phyloP scores from a whole-genome alignment of 2,113 vertebrate genomes.

The Ochotona princeps region DNA sequence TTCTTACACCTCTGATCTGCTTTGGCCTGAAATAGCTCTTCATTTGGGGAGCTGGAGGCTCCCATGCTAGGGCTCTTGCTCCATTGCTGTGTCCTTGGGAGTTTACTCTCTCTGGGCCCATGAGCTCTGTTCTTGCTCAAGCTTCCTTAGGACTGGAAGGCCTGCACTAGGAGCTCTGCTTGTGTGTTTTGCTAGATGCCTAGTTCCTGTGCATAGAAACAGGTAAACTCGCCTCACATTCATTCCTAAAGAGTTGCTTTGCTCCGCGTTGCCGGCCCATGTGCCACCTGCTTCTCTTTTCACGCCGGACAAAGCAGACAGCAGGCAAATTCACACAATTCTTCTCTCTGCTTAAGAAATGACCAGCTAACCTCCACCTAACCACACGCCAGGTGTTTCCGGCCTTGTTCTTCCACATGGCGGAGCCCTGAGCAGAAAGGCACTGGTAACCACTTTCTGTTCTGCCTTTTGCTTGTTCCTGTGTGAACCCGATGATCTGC shows the following conservation, averaged over 20 bases:
- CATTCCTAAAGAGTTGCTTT: not conserved
- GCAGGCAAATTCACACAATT: not conserved
- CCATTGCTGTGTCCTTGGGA: not conserved
- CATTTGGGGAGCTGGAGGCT: not conserved
- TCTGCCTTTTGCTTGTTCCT: constrained; percentile 47
- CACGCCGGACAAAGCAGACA: not conserved
- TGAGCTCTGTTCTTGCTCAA: not conserved
- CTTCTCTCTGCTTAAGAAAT: not conserved
- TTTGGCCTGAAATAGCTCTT: not conserved
- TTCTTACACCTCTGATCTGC: not conserved
- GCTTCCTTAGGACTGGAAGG: not conserved
- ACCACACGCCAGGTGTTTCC: not conserved
- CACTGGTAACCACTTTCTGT: not conserved
- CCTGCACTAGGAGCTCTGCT: not conserved
- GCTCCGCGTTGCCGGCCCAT: not conserved
- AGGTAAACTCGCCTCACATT: not conserved
- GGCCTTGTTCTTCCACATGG: not conserved
- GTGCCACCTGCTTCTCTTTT: not conserved
- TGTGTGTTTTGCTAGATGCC: not conserved
- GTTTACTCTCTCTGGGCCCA: not conserved
- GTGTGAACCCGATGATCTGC: not conserved
- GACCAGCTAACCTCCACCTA: not conserved
- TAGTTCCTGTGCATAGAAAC: not conserved
- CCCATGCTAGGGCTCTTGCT: not conserved
- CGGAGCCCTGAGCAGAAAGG: not conserved